Evolutionary conservation across 2,113 vertebrate genomes (phyloP).

Genomic region (Phalacrocorax aristotelis): DNA sequence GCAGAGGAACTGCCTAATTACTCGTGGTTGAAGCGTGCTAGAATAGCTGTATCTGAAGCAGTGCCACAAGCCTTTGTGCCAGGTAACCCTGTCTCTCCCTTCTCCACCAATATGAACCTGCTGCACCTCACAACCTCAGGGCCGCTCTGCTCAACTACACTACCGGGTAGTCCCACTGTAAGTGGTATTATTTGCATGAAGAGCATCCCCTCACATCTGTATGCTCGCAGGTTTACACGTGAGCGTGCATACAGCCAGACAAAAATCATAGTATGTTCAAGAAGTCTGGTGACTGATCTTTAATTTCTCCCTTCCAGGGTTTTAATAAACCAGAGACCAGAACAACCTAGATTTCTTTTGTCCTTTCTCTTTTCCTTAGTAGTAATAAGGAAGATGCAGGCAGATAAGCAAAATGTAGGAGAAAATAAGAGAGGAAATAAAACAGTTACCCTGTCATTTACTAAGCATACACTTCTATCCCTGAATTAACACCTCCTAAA

Average conservation of each 20-base stretch:
- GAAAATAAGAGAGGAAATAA: background rate
- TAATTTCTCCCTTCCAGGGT: background rate
- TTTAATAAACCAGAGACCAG: background rate
- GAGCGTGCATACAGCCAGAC: background rate
- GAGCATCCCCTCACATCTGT: background rate
- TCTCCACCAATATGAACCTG: background rate
- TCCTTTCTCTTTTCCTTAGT: background rate
- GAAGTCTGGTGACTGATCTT: background rate
- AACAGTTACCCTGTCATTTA: background rate
- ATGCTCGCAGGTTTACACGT: fast-evolving
- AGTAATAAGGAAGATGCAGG: background rate
- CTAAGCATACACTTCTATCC: background rate
- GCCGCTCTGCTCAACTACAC: background rate
- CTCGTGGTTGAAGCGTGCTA: background rate
- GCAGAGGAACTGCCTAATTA: background rate
- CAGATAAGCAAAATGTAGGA: background rate
- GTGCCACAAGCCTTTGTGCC: background rate
- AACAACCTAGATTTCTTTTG: background rate
- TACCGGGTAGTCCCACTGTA: background rate
- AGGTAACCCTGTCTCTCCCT: background rate
- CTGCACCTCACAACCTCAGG: background rate
- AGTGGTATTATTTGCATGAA: fast-evolving
- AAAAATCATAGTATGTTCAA: background rate
- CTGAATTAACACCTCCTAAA: background rate
- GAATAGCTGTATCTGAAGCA: background rate